Evolutionary conservation across 2,888 invertebrate genomes (phyloP).

Genomic region (Lycaena phlaeas): DNA sequence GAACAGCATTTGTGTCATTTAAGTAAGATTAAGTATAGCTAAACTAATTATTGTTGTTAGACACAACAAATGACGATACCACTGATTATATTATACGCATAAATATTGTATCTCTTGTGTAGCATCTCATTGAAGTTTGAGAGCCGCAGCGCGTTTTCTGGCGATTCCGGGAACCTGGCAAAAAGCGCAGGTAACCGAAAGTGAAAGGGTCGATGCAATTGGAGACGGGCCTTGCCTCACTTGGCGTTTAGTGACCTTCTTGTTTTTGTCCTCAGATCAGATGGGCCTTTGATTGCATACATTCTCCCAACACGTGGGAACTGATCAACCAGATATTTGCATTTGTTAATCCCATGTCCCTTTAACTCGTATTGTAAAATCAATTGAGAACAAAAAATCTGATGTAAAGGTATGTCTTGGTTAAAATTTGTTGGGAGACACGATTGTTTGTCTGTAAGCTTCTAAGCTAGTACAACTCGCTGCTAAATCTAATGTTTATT

Average conservation of each 20-base stretch:
- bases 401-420: too few relatives aligned
- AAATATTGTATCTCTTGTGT: too few relatives aligned
- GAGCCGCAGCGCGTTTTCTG: conserved; percentile 25
- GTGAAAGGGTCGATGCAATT: conserved; percentile 72
- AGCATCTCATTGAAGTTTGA: too few relatives aligned
- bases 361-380: not conserved
- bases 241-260: conserved; percentile 47
- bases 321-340: conserved; percentile 35
- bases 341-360: conserved; percentile 27
- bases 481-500: too few relatives aligned
- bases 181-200: conserved; percentile 71
- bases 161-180: conserved; percentile 56
- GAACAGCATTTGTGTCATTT: too few relatives aligned
- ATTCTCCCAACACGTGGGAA: conserved; percentile 63
- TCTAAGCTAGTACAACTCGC: too few relatives aligned
- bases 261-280: conserved; percentile 54
- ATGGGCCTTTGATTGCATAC: conserved; percentile 37
- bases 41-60: too few relatives aligned
- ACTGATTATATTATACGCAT: too few relatives aligned
- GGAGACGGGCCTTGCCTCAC: conserved; percentile 63
- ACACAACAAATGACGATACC: too few relatives aligned
- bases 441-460: too few relatives aligned
- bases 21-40: too few relatives aligned
- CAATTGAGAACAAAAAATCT: not conserved
- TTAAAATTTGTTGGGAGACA: too few relatives aligned